Conservation (phyloP, 2,888 invertebrate species). For the Drosophila ezoana region DNA sequence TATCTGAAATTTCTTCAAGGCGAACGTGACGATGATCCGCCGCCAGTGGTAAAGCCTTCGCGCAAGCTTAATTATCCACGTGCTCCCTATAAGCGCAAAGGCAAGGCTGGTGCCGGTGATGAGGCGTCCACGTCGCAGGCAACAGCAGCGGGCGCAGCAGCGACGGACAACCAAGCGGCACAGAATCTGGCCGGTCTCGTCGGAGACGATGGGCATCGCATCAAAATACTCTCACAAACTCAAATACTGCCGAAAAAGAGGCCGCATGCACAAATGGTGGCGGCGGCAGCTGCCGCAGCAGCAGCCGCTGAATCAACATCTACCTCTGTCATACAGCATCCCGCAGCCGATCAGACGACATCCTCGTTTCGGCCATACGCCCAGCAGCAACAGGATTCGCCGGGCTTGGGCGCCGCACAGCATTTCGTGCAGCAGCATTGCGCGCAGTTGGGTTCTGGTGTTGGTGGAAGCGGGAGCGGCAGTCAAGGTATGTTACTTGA, state of each 20-base stretch:
- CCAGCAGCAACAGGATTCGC: constrained; percentile 70
- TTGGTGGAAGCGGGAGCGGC: constrained; percentile 45
- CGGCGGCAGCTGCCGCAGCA: constrained; percentile 81
- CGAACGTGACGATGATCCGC: constrained; percentile 92
- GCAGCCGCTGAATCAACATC: constrained; percentile 83
- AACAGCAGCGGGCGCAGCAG: constrained; percentile 27
- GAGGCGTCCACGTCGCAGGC: constrained; percentile 65
- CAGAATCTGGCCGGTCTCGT: constrained; percentile 59
- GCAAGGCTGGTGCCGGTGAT: constrained; percentile 60
- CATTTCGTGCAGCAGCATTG: constrained; percentile 81
- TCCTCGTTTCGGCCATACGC: constrained; percentile 82
- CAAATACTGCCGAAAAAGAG: constrained; percentile 84
- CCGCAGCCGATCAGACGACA: constrained; percentile 65
- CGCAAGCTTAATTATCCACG: constrained; percentile 83
- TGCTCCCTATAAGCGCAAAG: constrained; percentile 71
- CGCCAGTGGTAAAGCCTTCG: constrained; percentile 86
- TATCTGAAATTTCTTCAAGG: constrained; percentile 91
- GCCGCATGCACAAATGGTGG: constrained; percentile 84
- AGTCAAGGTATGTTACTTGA: constrained; percentile 85
- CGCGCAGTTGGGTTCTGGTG: constrained; percentile 74
- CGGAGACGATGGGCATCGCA: constrained; percentile 83
- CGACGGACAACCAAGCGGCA: constrained; percentile 50
- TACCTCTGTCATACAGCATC: constrained; percentile 82
- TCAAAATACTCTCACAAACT: constrained; percentile 84
- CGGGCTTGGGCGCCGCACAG: constrained; percentile 56